Percentiles rank a stretch among this genome's conserved stretches.
Evolutionary conservation across 2,113 vertebrate species (phyloP).

Genomic region (Eclectus roratus): DNA sequence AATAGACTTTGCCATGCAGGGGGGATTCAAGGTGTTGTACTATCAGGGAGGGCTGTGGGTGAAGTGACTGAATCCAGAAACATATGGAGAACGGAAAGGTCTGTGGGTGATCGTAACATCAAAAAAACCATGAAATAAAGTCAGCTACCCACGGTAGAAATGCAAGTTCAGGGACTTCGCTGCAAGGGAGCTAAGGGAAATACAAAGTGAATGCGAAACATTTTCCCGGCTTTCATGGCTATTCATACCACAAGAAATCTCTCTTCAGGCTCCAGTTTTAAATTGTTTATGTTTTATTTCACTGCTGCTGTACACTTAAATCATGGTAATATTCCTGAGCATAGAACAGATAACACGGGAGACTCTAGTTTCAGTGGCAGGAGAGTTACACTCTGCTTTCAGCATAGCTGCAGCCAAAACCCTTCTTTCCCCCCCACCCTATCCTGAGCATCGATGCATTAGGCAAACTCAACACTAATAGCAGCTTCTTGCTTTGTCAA

Average conservation of each 20-base stretch:
- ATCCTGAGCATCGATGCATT: neutral
- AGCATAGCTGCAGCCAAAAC: neutral
- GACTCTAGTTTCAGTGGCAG: neutral
- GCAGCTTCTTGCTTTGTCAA: neutral
- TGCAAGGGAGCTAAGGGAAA: conserved; percentile 6
- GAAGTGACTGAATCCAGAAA: conserved; percentile 32
- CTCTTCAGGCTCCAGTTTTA: neutral
- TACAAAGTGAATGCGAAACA: neutral
- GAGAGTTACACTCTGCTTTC: neutral
- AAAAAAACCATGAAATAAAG: conserved; percentile 15
- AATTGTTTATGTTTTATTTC: neutral
- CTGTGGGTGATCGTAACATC: conserved; percentile 27
- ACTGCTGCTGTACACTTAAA: neutral
- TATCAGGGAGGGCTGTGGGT: neutral
- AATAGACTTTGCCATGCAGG: neutral
- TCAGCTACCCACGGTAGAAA: neutral
- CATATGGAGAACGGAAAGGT: neutral
- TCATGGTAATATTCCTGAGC: neutral
- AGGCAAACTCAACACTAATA: neutral
- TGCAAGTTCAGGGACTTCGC: neutral
- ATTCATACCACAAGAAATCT: neutral
- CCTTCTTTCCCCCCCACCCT: neutral
- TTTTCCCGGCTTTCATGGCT: neutral
- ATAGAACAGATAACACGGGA: neutral
- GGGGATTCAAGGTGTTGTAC: neutral